Evolutionary conservation across 2,888 invertebrate genomes (phyloP).

Genomic region (Bellardia bayeri): DNA sequence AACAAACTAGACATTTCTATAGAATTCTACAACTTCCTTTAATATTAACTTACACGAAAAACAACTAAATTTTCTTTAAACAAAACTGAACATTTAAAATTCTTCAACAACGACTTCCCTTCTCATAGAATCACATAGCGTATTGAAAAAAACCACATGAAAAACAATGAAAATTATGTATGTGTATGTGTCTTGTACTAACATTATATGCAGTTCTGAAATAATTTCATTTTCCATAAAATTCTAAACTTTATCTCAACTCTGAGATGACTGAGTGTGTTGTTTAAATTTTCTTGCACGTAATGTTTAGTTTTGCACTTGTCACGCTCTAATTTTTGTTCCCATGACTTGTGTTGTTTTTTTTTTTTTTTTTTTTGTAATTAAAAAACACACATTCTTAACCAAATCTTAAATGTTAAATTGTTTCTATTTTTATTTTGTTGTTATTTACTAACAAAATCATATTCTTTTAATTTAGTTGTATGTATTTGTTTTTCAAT

Average conservation of each 20-base stretch:
- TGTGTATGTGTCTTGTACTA: neutral
- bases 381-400: neutral
- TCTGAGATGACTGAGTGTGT: neutral
- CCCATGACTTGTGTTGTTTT: conserved; percentile 74
- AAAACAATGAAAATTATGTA: conserved; percentile 3
- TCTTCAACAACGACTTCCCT: conserved; percentile 21
- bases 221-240: conserved; percentile 20
- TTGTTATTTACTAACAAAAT: neutral
- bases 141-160: neutral
- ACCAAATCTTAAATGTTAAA: conserved; percentile 41
- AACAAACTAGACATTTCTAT: conserved; percentile 18
- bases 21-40: conserved; percentile 37
- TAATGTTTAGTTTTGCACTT: conserved; percentile 69
- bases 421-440: conserved; percentile 9
- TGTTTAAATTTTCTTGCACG: neutral
- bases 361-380: conserved; percentile 23
- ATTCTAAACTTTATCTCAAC: conserved; percentile 9
- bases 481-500: neutral
- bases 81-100: neutral
- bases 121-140: neutral
- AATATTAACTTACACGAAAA: conserved; percentile 2
- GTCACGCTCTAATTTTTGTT: conserved; percentile 77
- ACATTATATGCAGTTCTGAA: neutral
- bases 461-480: conserved; percentile 18
- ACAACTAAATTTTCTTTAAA: neutral